Evolutionary conservation across 2,113 vertebrate species (phyloP).

Genomic region (Scomber colias): DNA sequence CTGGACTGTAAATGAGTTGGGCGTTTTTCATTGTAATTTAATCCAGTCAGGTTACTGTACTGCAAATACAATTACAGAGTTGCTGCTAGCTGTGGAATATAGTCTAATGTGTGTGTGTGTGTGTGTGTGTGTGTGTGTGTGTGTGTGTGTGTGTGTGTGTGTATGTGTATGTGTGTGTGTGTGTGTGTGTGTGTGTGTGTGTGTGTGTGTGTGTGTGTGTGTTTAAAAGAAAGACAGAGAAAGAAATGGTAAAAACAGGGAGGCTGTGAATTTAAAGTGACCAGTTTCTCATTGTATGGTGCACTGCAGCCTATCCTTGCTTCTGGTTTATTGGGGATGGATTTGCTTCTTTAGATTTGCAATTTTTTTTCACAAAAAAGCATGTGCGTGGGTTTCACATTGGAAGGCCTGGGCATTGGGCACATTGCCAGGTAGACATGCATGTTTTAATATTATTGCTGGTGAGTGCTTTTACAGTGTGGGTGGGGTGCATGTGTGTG

Average conservation of each 20-base stretch:
- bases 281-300: not conserved
- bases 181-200: too few species aligned
- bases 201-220: not conserved
- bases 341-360: not conserved
- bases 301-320: not conserved
- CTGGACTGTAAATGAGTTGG: slow-evolving; percentile 17
- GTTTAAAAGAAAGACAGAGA: not conserved
- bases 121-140: not conserved
- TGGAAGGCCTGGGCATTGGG: slow-evolving; percentile 7
- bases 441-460: slow-evolving; percentile 32
- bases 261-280: not conserved
- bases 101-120: not conserved
- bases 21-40: slow-evolving; percentile 44
- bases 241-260: not conserved
- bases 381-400: not conserved
- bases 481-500: slow-evolving; percentile 52
- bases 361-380: not conserved
- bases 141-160: too few species aligned
- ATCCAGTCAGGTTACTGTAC: slow-evolving; percentile 41
- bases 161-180: too few species aligned
- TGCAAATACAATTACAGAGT: slow-evolving; percentile 40
- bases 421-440: slow-evolving; percentile 36
- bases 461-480: slow-evolving; percentile 43
- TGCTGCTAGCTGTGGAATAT: slow-evolving; percentile 7
- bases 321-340: not conserved